Base-by-base conservation (phyloP, 2,113 vertebrate species). In the Ailuropoda melanoleuca region DNA sequence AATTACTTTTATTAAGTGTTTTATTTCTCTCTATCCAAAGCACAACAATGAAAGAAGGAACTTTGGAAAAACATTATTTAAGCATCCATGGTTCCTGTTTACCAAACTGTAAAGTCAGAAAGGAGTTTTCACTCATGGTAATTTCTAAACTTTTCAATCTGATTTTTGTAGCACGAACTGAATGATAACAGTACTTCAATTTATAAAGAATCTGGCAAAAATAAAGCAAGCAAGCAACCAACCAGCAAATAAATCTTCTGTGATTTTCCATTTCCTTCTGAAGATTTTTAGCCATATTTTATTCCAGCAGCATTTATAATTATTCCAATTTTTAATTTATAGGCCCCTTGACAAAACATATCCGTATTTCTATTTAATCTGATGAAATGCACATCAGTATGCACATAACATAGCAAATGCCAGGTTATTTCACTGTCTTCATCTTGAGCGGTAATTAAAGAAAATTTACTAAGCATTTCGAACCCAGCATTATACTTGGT, bases 121-220 rank as follows among this genome's bases (percentile, higher is more conserved):
- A 86, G n/a, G 6, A 70, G 4, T 64, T 94, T 82, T 53, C 50
- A 90, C 26, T 92, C 31, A 78, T 4, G 4, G 13, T 87, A 82
- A 92, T 82, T 83, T 95, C 48, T 91, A 86, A 94, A 74, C 66
- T 97, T 96, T 91, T 85, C 58, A 53, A 72, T 80, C 48, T 84
- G 29, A 64, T 78, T 92, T 85, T 87, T 92, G 34, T 62, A 88
- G 29, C 18, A 56, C 74, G 34, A 82, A 83, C 88, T 82, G 96
- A 93, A 90, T 75, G 56, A 83, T 66, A 93, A 48, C 66, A 23
- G 34, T 95, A 84, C 29, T 70, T 96, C 34, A 84, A 56, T 66
- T 80, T 84, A 60, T 75, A 70, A 95, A 92, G 29, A 91, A 77
- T 68, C 48, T 90, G 53, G 29, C 60, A 91, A 93, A 91, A 86